Evolutionary conservation across 2,797 vertebrate genomes (phyloP).

Genomic region (Gadopsis marmoratus): DNA sequence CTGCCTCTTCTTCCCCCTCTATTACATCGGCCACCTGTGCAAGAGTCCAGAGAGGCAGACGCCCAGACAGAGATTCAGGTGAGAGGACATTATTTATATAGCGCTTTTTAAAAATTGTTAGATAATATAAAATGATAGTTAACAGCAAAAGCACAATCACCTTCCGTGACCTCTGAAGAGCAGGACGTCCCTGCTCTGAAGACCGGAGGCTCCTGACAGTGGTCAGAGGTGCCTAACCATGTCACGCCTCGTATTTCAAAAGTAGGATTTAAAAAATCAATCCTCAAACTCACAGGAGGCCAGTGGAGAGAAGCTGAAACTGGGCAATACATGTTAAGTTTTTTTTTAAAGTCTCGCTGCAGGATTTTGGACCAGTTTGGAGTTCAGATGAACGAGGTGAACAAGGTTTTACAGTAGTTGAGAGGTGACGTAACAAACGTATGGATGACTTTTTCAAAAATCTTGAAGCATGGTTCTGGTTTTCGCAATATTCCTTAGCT

Average conservation of each 20-base stretch:
- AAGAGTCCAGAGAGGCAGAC: slow-evolving; percentile 93
- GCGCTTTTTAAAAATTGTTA: background rate
- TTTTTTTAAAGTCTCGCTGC: background rate
- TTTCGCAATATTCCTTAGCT: background rate
- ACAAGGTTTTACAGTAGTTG: background rate
- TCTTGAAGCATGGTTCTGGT: background rate
- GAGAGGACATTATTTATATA: slow-evolving; percentile 53
- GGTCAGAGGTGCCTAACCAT: background rate
- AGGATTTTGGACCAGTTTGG: background rate
- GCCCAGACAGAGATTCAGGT: slow-evolving; percentile 94
- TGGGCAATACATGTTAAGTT: background rate
- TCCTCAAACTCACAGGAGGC: background rate
- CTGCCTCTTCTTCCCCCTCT: slow-evolving; percentile 95
- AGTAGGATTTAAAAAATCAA: background rate
- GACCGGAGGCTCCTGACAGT: too few species aligned
- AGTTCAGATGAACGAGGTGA: background rate
- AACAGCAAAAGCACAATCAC: too few species aligned
- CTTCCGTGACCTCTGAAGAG: too few species aligned
- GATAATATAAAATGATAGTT: too few species aligned
- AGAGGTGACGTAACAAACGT: too few species aligned
- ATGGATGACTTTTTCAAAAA: too few species aligned
- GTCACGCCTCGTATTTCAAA: background rate
- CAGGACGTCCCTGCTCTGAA: too few species aligned
- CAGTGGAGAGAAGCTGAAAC: background rate
- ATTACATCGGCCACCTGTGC: slow-evolving; percentile 93